These are phyloP conservation scores for Taenaris catops DNA, from an alignment of 2,888 invertebrate species.

Conservation along the genomic window DNA sequence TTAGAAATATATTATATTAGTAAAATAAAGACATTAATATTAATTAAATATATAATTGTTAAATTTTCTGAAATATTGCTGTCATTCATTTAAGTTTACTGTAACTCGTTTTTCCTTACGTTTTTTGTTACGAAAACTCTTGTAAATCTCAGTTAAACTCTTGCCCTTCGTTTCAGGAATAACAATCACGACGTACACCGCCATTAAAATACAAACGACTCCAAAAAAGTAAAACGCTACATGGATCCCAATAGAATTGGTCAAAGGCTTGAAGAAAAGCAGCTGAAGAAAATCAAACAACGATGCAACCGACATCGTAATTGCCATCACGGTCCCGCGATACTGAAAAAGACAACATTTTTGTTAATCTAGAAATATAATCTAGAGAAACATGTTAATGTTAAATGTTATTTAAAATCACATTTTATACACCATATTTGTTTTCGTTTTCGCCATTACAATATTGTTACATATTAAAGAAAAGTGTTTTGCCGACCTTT, in stretches of 20 bases:
- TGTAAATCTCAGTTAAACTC: slow-evolving; percentile 48
- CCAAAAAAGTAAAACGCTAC: slow-evolving; percentile 54
- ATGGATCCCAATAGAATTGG: slow-evolving; percentile 43
- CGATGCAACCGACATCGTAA: slow-evolving; percentile 46
- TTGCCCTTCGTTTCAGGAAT: slow-evolving; percentile 55
- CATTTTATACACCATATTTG: background rate
- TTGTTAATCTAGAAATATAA: too few relatives aligned
- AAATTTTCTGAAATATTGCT: too few relatives aligned
- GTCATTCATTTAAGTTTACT: too few relatives aligned
- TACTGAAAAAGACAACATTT: slow-evolving; percentile 53
- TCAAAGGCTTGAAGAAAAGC: slow-evolving; percentile 54
- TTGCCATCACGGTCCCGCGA: slow-evolving; percentile 53
- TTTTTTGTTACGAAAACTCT: slow-evolving; percentile 11
- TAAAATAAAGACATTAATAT: too few relatives aligned
- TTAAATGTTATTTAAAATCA: background rate
- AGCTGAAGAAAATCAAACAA: slow-evolving; percentile 46
- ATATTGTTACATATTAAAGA: too few relatives aligned
- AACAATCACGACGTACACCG: slow-evolving; percentile 39
- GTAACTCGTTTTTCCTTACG: too few relatives aligned
- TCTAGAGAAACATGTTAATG: background rate
- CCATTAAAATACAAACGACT: slow-evolving; percentile 38
- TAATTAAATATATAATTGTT: too few relatives aligned
- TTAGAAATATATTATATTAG: too few relatives aligned
- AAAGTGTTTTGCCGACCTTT: too few relatives aligned
- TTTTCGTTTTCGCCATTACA: too few relatives aligned